Base-by-base conservation (phyloP, 92 coral and sea anemone genomes). In the Epizoanthus scotinus region DNA sequence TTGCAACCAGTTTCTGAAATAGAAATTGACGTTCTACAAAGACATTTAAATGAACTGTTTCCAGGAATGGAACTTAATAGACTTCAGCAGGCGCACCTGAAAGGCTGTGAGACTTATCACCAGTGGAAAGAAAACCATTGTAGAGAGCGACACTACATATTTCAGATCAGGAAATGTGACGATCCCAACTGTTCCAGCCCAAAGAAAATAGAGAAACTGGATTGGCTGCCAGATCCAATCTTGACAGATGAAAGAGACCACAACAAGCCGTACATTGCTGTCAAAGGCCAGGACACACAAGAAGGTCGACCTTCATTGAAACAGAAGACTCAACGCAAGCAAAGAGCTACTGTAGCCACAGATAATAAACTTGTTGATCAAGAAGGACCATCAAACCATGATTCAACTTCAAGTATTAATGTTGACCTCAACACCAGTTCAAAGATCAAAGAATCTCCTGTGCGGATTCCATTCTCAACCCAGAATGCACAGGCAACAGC, bases 221-320 rank as follows among this genome's bases (percentile, higher is more conserved):
- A 71, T 31, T 85, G 84, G 81, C 56, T 85, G 22, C 88, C 88
- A 34, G 84, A 85, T 64, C 85, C 82, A 78, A 57, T 85, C 19
- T 79, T 85, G 29, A 71, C 28, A 59, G 83, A 29, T 36, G 53
- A 24, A 60, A 61, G 57, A 5, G 84, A 78, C 27, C 88, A 81
- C 78, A 71, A 68, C 84, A 83, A 83, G 69, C 34, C 71, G 17
- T 86, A 63, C 71, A 14, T 64, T 42, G 71, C 60, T 20, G 82
- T 67, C 49, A 80, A 71, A 71, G 77, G 77, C 77, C 77, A 80
- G 73, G 84, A 22, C 27, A 80, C 84, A 67, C 15, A 44, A 21
- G 42, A 71, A 44, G 77, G 77, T 25, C 25, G 58, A 77, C 67
- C 69, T 25, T 70, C 77, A 38, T 70, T 70, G 61, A 63, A 77